phyloP scores from a whole-genome alignment of 2,797 vertebrate species.

The Cynodonichthys magdalenae region DNA sequence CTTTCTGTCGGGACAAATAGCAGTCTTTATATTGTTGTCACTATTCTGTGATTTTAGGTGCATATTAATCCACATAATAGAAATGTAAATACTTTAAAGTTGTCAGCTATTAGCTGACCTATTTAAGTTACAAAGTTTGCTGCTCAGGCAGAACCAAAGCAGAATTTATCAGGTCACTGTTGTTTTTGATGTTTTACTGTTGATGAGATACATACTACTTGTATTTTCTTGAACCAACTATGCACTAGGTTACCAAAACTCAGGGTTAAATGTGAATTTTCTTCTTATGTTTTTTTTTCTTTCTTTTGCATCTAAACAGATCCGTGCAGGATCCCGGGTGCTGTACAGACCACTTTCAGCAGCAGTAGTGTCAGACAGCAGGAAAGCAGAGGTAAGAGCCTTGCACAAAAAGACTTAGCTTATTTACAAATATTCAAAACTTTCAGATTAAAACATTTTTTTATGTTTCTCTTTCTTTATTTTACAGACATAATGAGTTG shows the following conservation, averaged over 20 bases:
- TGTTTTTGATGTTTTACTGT: background rate
- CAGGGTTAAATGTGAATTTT: background rate
- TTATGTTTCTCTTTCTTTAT: too few species aligned
- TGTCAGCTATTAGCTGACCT: background rate
- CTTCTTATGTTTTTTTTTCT: background rate
- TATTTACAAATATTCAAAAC: background rate
- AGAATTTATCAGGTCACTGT: background rate
- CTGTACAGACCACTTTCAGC: slow-evolving; percentile 87
- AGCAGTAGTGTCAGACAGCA: slow-evolving; percentile 79
- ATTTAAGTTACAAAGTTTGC: too few species aligned
- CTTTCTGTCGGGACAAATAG: slow-evolving; percentile 3
- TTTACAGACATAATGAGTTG: background rate
- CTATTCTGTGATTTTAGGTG: too few species aligned
- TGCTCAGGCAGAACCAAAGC: background rate
- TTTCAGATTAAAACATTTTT: background rate
- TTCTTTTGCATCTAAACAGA: slow-evolving; percentile 60
- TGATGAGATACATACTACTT: background rate
- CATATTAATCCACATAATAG: fast-evolving
- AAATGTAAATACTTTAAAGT: background rate
- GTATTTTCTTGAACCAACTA: background rate
- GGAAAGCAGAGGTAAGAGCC: slow-evolving; percentile 83
- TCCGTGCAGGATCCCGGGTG: slow-evolving; percentile 84
- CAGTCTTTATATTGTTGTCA: background rate
- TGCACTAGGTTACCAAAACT: background rate
- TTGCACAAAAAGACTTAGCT: fast-evolving